phyloP scores from a whole-genome alignment of 1,140 invertebrate species.

The Orchesella cincta region DNA sequence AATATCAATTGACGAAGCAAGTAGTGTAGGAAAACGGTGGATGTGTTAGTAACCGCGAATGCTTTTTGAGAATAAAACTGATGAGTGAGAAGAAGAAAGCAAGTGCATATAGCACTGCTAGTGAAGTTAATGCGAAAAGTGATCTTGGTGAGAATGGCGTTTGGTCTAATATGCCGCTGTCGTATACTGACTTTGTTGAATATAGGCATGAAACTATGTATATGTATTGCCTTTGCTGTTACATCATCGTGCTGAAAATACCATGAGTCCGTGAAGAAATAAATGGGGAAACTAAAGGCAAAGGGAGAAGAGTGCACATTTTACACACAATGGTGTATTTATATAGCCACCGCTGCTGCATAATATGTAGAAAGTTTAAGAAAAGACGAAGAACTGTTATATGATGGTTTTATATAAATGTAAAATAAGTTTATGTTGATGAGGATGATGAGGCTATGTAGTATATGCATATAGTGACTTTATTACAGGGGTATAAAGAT shows the following conservation, averaged over 20 bases:
- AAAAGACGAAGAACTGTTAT: constrained; percentile 13
- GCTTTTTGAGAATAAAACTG: background rate
- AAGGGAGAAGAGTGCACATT: background rate
- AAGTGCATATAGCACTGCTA: background rate
- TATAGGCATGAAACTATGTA: background rate
- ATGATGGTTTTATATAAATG: constrained; percentile 14
- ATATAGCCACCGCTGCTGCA: background rate
- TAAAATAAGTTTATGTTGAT: constrained; percentile 17
- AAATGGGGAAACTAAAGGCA: background rate
- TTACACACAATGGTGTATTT: background rate
- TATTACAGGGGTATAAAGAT: constrained; percentile 47
- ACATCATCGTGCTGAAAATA: background rate
- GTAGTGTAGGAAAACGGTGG: background rate
- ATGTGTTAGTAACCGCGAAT: no score
- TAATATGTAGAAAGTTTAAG: background rate
- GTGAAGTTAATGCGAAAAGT: constrained; percentile 12
- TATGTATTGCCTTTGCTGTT: background rate
- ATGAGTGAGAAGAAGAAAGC: background rate
- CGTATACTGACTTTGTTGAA: background rate
- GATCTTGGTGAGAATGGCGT: background rate
- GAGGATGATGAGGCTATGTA: background rate
- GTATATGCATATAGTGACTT: constrained; percentile 31
- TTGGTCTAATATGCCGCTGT: background rate
- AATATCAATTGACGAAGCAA: background rate
- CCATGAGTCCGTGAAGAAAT: background rate